Base-by-base conservation (phyloP, 1,140 invertebrate species). In the Argopecten irradians region DNA sequence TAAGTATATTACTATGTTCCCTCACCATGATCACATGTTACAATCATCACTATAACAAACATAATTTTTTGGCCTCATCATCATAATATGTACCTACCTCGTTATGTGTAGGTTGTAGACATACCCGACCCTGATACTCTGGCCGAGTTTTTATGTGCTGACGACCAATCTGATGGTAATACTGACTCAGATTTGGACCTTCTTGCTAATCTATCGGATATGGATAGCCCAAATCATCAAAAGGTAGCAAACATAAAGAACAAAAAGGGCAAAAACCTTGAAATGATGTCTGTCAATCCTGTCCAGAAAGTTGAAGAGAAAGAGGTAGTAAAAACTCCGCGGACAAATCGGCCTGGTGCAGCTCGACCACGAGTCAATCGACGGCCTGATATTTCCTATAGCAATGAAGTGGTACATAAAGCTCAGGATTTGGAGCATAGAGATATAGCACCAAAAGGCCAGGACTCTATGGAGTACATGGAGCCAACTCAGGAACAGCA, bases 331-430 rank as follows among this genome's bases (percentile, higher is more conserved):
- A 82, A 71, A 36, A 28, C 34, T 1, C 36, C 86, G 7, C 34
- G 85, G 36, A 22, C 36, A 28, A 90, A 86, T 11, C 39, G 90
- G 32, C 90, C 90, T n/a, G 43, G 86, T 41, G 90, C 86, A 41
- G 90, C 90, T n/a, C 85, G 86, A 82, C 71, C 82, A 28, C 84
- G 90, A 34, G 34, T 83, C n/a, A 82, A 86, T 19, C 33, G 86
- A n/a, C 33, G 34, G 0, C n/a, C 22, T 32, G 83, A 85, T 2
- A 35, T 82, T 16, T 28, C 32, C 0, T 55, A 55, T 35, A 82
- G 22, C 32, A n/a, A 35, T 83, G 35, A 36, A 16, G 11, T 36
- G 22, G 41, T 34, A 55, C 36, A 41, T 32, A 87, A 39, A 41
- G 14, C 16, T 14, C 71, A 82, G 46, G 35, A 32, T 34, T 34